Percentiles rank a stretch among this genome's conserved stretches.
Conservation (phyloP, 2,888 invertebrate species). For the Drosophila pseudotalamancana region DNA sequence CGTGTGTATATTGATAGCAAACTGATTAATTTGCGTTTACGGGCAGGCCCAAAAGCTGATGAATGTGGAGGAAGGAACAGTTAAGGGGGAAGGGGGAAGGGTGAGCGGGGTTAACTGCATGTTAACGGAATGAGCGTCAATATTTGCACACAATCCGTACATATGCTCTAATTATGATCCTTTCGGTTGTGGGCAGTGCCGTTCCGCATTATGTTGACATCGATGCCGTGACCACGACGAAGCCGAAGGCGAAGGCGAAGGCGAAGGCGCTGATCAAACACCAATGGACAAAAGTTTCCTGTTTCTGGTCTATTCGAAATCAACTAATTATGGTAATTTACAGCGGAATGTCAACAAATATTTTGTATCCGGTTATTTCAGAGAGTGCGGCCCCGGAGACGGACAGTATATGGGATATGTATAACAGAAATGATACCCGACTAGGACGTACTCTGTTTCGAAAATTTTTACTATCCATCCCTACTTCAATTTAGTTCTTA, state of each 20-base stretch:
- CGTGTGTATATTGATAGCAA: slow-evolving; percentile 65
- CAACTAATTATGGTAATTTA: slow-evolving; percentile 83
- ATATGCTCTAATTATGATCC: slow-evolving; percentile 82
- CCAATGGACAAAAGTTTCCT: slow-evolving; percentile 50
- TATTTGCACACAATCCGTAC: slow-evolving; percentile 79
- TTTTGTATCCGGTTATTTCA: slow-evolving; percentile 66
- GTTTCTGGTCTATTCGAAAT: slow-evolving; percentile 63
- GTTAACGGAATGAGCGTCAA: slow-evolving; percentile 45
- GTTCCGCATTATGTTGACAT: slow-evolving; percentile 64
- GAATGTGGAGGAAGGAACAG: slow-evolving; percentile 13
- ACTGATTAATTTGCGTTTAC: slow-evolving; percentile 75
- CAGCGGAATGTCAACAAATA: slow-evolving; percentile 81
- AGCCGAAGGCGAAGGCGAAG: too few relatives aligned
- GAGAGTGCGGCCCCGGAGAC: slow-evolving; percentile 9
- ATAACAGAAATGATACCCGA: too few relatives aligned
- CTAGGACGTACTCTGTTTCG: too few relatives aligned
- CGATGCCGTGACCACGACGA: slow-evolving; percentile 50
- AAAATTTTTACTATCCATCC: too few relatives aligned
- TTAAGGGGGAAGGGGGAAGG: background rate
- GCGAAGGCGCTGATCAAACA: slow-evolving; percentile 55
- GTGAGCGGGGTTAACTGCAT: background rate
- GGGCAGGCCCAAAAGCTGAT: slow-evolving; percentile 25
- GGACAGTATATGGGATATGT: background rate
- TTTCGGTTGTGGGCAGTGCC: slow-evolving; percentile 65
- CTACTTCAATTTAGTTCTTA: too few relatives aligned